These are phyloP conservation scores for Xylota segnis DNA, from an alignment of 2,888 invertebrate species.

Conservation along the genomic window DNA sequence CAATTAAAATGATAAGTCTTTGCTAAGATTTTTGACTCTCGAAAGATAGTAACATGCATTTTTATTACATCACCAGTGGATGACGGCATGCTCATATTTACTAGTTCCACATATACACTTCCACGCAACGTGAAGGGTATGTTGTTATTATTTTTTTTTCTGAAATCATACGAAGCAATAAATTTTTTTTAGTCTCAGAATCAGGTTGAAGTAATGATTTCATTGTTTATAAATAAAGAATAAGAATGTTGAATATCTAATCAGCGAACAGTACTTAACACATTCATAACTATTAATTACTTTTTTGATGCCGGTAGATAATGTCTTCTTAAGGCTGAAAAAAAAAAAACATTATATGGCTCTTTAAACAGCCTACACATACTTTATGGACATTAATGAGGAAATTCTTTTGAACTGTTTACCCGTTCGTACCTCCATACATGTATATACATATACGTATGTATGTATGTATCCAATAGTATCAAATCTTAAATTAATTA, in stretches of 20 bases:
- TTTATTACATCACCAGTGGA: slow-evolving; percentile 62
- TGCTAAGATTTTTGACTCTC: slow-evolving; percentile 15
- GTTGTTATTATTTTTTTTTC: background rate
- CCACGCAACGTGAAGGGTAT: slow-evolving; percentile 39
- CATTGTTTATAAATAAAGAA: slow-evolving; percentile 51
- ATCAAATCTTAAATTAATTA: background rate
- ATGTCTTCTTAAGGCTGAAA: slow-evolving; percentile 2
- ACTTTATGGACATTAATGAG: background rate
- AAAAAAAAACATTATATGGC: background rate
- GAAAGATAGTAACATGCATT: slow-evolving; percentile 25
- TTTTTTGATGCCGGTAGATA: slow-evolving; percentile 39
- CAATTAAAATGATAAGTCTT: background rate
- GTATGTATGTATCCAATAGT: background rate
- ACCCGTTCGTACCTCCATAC: too few species aligned
- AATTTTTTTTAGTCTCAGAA: slow-evolving; percentile 10
- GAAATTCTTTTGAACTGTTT: background rate
- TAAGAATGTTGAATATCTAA: slow-evolving; percentile 56
- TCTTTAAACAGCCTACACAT: background rate
- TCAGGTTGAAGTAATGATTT: slow-evolving; percentile 44
- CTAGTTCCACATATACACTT: background rate
- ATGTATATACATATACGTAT: background rate
- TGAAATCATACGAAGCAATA: background rate
- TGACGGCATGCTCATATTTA: slow-evolving; percentile 44
- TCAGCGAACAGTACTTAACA: slow-evolving; percentile 35
- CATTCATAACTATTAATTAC: slow-evolving; percentile 42